Evolutionary conservation across 92 coral and sea anemone species (phyloP), one percentile per base, ranked within the genome.

Genomic region (Scolanthus callimorphus): DNA sequence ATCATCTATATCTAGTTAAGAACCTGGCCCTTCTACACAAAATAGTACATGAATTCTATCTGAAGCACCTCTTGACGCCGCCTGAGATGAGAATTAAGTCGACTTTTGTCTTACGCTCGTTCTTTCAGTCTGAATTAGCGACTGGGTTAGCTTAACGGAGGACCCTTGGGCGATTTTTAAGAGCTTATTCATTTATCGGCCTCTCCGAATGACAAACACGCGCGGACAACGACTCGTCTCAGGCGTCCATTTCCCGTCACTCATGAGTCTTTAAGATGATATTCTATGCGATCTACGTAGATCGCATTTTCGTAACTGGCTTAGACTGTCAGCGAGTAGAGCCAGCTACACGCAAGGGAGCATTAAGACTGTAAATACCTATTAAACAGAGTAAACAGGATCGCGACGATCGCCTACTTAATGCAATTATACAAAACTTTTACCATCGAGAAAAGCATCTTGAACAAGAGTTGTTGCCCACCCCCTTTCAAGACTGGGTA

Each of bases 1-100:
- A 57, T 68, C 54, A 67, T 55, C 57, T n/a, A n/a, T n/a, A n/a
- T n/a, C n/a, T n/a, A n/a, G n/a, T n/a, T n/a, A n/a, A n/a, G n/a
- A n/a, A n/a, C n/a, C n/a, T n/a, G n/a, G n/a, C n/a, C 75, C 75
- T 57, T 68, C 65, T 68, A 48, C 52, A 49, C 44, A 61, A 68
- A 68, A 68, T 68, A 61, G 62, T 57, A 56, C 57, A 65, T 68
- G 75, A 68, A 68, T 68, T 37, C 75, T 27, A 27, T 67, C 37
- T 68, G 75, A 68, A 68, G 75, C 64, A 39, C 65, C 49, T 20
- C 75, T 68, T 68, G 75, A 68, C 75, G 75, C 51, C 38, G 29
- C 46, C 12, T 60, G 52, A 57, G 65, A 45, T 68, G 57, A 67
- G 74, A 68, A 56, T 68, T 57, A 51, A 67, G 74, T 54, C 74